Percentiles rank a stretch among this genome's conserved stretches.
Evolutionary conservation across 2,888 invertebrate species (phyloP).

Genomic region (Tyria jacobaeae): DNA sequence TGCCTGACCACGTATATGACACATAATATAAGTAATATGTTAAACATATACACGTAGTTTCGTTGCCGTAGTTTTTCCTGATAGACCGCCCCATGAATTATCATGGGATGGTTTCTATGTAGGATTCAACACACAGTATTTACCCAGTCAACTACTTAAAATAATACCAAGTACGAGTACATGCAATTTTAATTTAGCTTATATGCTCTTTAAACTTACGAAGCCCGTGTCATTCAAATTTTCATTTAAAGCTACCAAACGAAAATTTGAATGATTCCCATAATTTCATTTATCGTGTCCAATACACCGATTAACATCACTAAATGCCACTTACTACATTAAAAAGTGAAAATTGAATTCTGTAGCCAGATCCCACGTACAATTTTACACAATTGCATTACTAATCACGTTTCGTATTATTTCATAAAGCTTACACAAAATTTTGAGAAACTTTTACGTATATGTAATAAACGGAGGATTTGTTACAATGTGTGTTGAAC

Average conservation of each 20-base stretch:
- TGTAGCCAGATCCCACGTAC: constrained; percentile 22
- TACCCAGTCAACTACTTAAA: too few species aligned
- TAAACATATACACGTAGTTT: too few species aligned
- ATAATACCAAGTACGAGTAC: too few species aligned
- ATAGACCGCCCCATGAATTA: too few species aligned
- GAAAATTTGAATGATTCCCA: neutral
- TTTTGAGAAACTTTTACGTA: constrained; percentile 13
- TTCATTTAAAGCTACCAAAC: neutral
- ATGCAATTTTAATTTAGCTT: neutral
- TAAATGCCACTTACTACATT: constrained; percentile 32
- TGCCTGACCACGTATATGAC: too few species aligned
- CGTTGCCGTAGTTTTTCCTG: too few species aligned
- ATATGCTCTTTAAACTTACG: neutral
- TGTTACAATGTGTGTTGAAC: neutral
- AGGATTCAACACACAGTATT: too few species aligned
- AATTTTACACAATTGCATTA: constrained; percentile 50
- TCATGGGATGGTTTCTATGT: too few species aligned
- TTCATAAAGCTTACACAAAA: constrained; percentile 44
- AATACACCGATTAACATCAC: constrained; percentile 42
- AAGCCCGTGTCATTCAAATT: too few species aligned
- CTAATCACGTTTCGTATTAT: constrained; percentile 43
- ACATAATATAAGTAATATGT: too few species aligned
- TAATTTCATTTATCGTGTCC: neutral
- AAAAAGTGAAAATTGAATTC: constrained; percentile 42
- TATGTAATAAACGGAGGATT: neutral